Evolutionary conservation across 1,140 invertebrate species (phyloP).

Genomic region (Orussus abietinus): DNA sequence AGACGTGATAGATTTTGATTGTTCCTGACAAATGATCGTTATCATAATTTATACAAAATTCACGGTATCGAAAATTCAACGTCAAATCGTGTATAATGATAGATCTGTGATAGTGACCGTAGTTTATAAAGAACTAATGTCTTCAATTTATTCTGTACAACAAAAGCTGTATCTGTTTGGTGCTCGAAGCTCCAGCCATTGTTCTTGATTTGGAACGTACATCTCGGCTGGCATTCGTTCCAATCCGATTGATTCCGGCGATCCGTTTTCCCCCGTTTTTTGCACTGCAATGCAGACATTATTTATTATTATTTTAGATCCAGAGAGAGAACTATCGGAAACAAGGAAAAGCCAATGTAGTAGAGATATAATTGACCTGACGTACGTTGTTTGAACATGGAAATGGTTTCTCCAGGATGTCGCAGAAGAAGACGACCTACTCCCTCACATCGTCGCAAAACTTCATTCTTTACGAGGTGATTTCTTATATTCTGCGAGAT

Average conservation of each 20-base stretch:
- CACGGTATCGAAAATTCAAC: too few species aligned
- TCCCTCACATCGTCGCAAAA: conserved; percentile 72
- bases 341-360: too few species aligned
- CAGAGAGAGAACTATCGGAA: too few species aligned
- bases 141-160: conserved; percentile 28
- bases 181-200: conserved; percentile 75
- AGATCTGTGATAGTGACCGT: too few species aligned
- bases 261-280: conserved; percentile 29
- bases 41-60: too few species aligned
- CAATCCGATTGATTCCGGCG: conserved; percentile 34
- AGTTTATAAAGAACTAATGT: too few species aligned
- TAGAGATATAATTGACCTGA: too few species aligned
- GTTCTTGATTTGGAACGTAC: conserved; percentile 85
- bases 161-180: conserved; percentile 43
- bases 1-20: too few species aligned
- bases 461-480: conserved; percentile 71
- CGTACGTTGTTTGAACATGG: conserved; percentile 62
- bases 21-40: too few species aligned
- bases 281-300: conserved; percentile 41
- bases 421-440: conserved; percentile 71
- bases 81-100: too few species aligned
- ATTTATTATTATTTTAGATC: too few species aligned
- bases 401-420: conserved; percentile 69
- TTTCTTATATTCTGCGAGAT: conserved; percentile 58
- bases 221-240: conserved; percentile 76